Base-by-base conservation (phyloP, 1,140 invertebrate genomes). In the Cherax quadricarinatus region DNA sequence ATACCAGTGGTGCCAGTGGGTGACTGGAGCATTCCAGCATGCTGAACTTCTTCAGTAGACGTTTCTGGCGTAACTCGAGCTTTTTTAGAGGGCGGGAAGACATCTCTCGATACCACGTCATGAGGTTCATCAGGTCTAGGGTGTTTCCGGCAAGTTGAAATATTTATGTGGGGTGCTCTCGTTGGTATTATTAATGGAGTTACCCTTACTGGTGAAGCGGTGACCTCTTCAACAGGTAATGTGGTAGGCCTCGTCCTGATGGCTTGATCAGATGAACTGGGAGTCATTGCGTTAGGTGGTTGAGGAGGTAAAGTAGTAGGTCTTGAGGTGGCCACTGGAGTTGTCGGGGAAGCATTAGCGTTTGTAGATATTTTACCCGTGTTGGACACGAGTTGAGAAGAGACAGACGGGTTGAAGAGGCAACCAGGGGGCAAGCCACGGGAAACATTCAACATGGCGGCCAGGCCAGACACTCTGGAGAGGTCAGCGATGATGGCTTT, bases 401-500 rank as follows among this genome's bases (percentile, higher is more conserved):
- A 41, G 7, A 30, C 4, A 41, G 78, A 5, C 30, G 9, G 49
- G n/a, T 30, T 14, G 12, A 21, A 48, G 41, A 18, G 79, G 79
- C 14, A 30, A 57, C 24, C 14, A 9, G 79, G 12, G 12, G 82
- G 41, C 14, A 84, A 30, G 1, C 6, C 14, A 1, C 30, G 16
- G n/a, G 60, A 21, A 18, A 85, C 24, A 4, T 60, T 24, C 10
- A 85, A 60, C 83, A 70, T 41, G 14, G 83, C 83, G 1, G 83
- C 83, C 62, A 66, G 30, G 14, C 62, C 18, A n/a, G 83, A 85
- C 62, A 85, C 83, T 70, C 83, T 41, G 10, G 83, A 85, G 10
- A 85, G 18, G 83, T 85, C 83, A 14, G 21, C 5, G 57, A 85
- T 30, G 41, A 70, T 62, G 1, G 24, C 24, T 41, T 24, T 30